Conservation (phyloP, 2,888 invertebrate species). For the Drosophila anceps region DNA sequence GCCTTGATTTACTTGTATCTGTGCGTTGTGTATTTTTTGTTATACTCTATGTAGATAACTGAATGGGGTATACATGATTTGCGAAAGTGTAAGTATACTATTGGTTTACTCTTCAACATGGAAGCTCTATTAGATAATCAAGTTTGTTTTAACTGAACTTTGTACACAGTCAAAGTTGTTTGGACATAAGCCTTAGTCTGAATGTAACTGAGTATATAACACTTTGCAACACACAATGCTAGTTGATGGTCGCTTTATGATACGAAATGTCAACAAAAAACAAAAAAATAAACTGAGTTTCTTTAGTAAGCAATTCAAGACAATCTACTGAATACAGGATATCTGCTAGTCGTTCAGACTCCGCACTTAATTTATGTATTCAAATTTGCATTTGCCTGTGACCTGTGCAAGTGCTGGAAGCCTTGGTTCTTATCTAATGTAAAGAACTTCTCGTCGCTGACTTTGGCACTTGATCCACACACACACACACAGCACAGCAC, state of each 20-base stretch:
- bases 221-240: neutral
- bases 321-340: neutral
- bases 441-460: constrained; percentile 64
- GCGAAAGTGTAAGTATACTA: neutral
- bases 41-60: constrained; percentile 7
- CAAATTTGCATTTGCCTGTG: constrained; percentile 74
- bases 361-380: constrained; percentile 48
- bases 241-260: neutral
- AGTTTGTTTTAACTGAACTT: no score
- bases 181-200: neutral
- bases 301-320: neutral
- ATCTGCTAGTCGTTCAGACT: neutral
- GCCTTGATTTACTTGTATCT: constrained; percentile 48
- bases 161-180: neutral
- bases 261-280: neutral
- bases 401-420: constrained; percentile 53
- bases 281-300: neutral
- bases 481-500: constrained; percentile 19
- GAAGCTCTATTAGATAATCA: no score
- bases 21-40: neutral
- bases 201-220: neutral
- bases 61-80: neutral
- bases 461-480: constrained; percentile 75
- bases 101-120: no score
- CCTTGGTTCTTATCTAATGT: constrained; percentile 71